Percentiles rank a stretch among this genome's conserved stretches.
phyloP scores from a whole-genome alignment of 2,888 invertebrate species.

The Melangyna quadrimaculata region DNA sequence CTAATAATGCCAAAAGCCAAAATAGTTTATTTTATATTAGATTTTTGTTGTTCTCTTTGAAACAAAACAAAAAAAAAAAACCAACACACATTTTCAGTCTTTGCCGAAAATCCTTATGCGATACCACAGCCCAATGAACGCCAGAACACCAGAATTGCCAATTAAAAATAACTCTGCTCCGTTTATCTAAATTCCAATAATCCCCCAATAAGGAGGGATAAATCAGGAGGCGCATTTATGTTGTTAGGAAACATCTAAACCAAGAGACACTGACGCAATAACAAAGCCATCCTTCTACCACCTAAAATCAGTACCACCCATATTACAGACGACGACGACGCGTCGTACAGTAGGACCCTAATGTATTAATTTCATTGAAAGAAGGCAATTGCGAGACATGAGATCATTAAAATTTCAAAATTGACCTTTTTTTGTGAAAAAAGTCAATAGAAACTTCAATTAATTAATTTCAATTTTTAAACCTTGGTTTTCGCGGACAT shows the following conservation, averaged over 20 bases:
- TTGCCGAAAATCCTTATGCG: conserved; percentile 43
- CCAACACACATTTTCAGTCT: not conserved
- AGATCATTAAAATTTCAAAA: too few species aligned
- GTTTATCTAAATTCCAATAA: conserved; percentile 72
- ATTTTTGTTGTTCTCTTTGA: not conserved
- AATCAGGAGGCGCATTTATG: conserved; percentile 48
- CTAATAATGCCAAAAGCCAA: conserved; percentile 21
- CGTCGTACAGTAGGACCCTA: not conserved
- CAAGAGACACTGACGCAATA: conserved; percentile 43
- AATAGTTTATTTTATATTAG: conserved; percentile 36
- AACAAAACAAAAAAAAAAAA: not conserved
- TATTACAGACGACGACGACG: not conserved
- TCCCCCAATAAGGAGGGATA: conserved; percentile 69
- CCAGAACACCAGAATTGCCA: conserved; percentile 66
- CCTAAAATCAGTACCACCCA: not conserved
- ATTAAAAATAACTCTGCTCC: conserved; percentile 70
- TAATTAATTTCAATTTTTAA: too few species aligned
- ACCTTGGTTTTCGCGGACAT: too few species aligned
- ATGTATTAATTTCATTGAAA: not conserved
- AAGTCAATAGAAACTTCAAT: too few species aligned
- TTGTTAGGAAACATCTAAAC: conserved; percentile 14
- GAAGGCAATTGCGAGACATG: too few species aligned
- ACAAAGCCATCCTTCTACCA: conserved; percentile 2
- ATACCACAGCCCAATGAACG: conserved; percentile 44
- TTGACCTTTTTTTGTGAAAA: too few species aligned